Evolutionary conservation across 2,888 invertebrate species (phyloP), one percentile per base, ranked within the genome.

Genomic region (Chalcosyrphus nemorum): DNA sequence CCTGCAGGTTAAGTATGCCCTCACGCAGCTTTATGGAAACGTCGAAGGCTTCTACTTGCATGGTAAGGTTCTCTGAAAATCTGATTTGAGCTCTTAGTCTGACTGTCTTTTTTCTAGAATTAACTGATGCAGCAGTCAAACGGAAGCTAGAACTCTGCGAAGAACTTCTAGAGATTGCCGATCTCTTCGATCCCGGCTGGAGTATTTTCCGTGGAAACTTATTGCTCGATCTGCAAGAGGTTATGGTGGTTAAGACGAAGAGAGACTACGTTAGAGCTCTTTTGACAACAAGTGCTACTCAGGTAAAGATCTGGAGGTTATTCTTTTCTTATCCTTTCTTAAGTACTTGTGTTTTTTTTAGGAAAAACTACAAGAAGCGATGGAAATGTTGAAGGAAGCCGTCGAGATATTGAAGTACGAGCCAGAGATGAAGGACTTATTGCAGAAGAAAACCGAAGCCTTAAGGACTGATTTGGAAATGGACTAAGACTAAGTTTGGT

Each of bases 21-120:
- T 96, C 35, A 92, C 93, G 56, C 95, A 95, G 89, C 92, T 95
- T 85, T 95, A 95, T 88, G 95, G 95, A 77, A 94, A 93, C 89
- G 90, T 92, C 4, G 92, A 93, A 72, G 94, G 93, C 86, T 94
- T 92, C 87, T 88, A 88, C 32, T 90, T 94, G 86, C 88, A 92
- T 88, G 94, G 94, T 94, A 74, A 66, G 56, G 2, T 13, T 1
- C 0, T 4, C 4, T 24, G 3, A 24, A 4, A 24, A 4, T 24
- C 24, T 4, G 4, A 13, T 38, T 2, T n/a, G 0, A 3, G n/a
- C 11, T n/a, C 1, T n/a, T 1, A n/a, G 3, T n/a, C 17, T 65
- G 57, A 2, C 52, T n/a, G n/a, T n/a, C n/a, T n/a, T n/a, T 29
- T 29, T 0, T 66, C 45, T 87, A 94, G 95, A 95, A 78, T 89